A percentile compares a stretch with the other conserved stretches of the same genome.
Conservation (phyloP, 2,797 vertebrate species). For the Caiman crocodilus region DNA sequence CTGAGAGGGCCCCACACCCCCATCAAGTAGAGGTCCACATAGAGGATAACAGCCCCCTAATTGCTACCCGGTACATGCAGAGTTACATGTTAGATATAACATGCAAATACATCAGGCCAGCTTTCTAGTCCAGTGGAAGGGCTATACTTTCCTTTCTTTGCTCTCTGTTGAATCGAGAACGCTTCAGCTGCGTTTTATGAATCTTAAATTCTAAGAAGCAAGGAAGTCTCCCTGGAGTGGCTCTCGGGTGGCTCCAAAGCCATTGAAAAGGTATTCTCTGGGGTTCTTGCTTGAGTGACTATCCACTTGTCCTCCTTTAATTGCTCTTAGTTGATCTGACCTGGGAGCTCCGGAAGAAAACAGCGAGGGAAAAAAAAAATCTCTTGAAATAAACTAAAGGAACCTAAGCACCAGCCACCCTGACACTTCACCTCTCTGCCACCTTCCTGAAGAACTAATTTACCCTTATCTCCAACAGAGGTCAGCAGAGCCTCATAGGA, state of each 20-base stretch:
- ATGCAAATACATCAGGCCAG: neutral
- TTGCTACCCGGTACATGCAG: neutral
- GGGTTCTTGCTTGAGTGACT: neutral
- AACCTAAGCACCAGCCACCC: neutral
- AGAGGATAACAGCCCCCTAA: neutral
- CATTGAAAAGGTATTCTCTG: too few relatives aligned
- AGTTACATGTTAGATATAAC: too few relatives aligned
- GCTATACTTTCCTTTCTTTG: too few relatives aligned
- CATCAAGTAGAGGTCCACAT: neutral
- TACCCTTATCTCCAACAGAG: neutral
- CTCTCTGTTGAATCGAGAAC: too few relatives aligned
- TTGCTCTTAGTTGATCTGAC: neutral
- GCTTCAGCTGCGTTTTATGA: neutral
- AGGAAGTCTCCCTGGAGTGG: too few relatives aligned
- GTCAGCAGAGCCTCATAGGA: neutral
- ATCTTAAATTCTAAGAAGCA: neutral
- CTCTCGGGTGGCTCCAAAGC: neutral
- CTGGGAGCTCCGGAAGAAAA: neutral
- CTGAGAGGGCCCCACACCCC: neutral
- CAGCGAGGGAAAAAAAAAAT: neutral
- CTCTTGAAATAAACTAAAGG: neutral
- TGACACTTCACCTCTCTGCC: neutral
- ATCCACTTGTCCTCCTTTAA: neutral
- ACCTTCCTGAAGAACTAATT: neutral
- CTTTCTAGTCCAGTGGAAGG: neutral